Conservation (phyloP, 2,113 vertebrate species). For the Syrrhaptes paradoxus region DNA sequence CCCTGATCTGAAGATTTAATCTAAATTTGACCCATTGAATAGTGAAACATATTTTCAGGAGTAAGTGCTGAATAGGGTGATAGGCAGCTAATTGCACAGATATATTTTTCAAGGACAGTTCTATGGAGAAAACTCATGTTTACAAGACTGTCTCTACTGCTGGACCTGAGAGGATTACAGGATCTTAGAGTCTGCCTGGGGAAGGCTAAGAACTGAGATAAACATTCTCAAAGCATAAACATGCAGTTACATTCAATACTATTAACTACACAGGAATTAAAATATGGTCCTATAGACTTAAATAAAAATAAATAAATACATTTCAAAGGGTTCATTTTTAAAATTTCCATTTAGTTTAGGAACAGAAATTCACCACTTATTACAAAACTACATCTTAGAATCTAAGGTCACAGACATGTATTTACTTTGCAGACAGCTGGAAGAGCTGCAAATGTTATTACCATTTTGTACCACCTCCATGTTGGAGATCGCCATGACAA, state of each 20-base stretch:
- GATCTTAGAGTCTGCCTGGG: not conserved
- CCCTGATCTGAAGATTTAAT: not conserved
- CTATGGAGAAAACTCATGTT: not conserved
- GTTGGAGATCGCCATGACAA: conserved; percentile 42
- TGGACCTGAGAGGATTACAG: not conserved
- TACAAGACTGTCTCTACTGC: not conserved
- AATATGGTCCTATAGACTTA: not conserved
- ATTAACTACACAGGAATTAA: not conserved
- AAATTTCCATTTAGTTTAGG: not conserved
- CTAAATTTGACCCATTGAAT: not conserved
- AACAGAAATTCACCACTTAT: not conserved
- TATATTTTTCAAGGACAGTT: conserved; percentile 10
- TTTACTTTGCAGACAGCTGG: conserved; percentile 9
- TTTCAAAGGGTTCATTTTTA: not conserved
- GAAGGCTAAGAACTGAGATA: not conserved
- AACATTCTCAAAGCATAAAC: not conserved
- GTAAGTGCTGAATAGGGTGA: not conserved
- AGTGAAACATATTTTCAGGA: not conserved
- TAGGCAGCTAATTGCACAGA: not conserved
- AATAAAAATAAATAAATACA: not conserved
- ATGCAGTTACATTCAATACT: not conserved
- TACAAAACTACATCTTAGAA: not conserved
- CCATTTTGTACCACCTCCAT: conserved; percentile 14
- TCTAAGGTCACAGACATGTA: not conserved
- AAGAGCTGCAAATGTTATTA: conserved; percentile 43